phyloP scores from a whole-genome alignment of 2,888 invertebrate genomes.

The Macaria liturata region DNA sequence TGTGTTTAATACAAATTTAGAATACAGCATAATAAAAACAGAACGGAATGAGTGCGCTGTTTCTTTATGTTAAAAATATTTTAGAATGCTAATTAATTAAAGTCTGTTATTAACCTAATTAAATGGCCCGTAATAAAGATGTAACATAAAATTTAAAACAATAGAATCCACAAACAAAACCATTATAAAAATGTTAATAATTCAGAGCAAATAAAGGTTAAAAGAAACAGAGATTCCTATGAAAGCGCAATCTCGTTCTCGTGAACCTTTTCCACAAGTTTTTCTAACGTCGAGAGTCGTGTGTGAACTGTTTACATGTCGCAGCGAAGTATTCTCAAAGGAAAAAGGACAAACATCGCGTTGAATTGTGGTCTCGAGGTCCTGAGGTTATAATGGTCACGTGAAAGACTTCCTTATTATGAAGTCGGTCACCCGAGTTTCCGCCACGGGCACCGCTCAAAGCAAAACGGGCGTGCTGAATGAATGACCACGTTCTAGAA shows the following conservation, averaged over 20 bases:
- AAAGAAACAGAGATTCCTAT: conserved; percentile 12
- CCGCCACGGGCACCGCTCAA: conserved; percentile 41
- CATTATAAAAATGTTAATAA: too few species aligned
- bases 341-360: conserved; percentile 35
- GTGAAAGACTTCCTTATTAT: conserved; percentile 44
- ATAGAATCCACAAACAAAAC: too few species aligned
- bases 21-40: background rate
- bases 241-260: conserved; percentile 32
- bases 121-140: too few species aligned
- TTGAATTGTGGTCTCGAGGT: conserved; percentile 33
- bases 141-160: too few species aligned
- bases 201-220: too few species aligned
- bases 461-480: conserved; percentile 40
- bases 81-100: too few species aligned
- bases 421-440: conserved; percentile 35
- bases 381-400: conserved; percentile 37
- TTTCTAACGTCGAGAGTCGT: conserved; percentile 27
- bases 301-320: conserved; percentile 31
- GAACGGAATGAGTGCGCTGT: too few species aligned
- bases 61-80: too few species aligned
- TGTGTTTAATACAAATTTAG: conserved; percentile 1
- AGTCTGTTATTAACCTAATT: background rate
- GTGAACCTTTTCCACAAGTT: conserved; percentile 1
- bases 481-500: conserved; percentile 34
- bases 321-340: conserved; percentile 31